Conservation (phyloP, 53 echinoderm and acorn worm genomes). For the Luidia sarsii region DNA sequence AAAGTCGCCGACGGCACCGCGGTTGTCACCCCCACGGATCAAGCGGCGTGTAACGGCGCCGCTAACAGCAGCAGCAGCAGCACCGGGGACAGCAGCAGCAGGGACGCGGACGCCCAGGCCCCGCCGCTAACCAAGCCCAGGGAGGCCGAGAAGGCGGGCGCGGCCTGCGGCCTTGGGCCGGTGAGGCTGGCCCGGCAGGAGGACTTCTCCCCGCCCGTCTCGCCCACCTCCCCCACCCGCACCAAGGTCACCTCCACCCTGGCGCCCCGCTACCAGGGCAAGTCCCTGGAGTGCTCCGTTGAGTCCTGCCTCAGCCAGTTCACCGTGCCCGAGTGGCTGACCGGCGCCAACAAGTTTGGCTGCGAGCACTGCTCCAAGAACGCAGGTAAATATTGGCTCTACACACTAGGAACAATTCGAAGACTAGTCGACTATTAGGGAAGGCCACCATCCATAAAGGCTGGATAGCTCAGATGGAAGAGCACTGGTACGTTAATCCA, state of each 20-base stretch:
- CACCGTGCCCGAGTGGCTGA: conserved; percentile 91
- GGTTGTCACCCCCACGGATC: no score
- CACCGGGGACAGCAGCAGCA: conserved; percentile 44
- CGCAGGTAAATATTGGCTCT: conserved; percentile 68
- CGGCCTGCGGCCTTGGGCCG: conserved; percentile 50
- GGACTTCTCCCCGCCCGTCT: conserved; percentile 63
- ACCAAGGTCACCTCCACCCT: conserved; percentile 75
- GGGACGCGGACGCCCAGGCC: not conserved
- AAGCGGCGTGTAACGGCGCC: conserved; percentile 21
- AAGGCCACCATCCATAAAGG: no score
- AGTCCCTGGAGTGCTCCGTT: conserved; percentile 90
- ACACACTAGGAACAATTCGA: no score
- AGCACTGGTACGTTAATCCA: no score
- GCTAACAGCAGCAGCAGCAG: conserved; percentile 45
- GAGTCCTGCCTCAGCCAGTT: conserved; percentile 97
- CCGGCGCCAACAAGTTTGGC: conserved; percentile 89
- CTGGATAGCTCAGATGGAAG: no score
- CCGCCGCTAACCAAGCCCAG: conserved; percentile 20
- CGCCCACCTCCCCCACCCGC: conserved; percentile 73
- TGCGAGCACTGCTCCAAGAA: conserved; percentile 89
- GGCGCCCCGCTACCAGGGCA: conserved; percentile 82
- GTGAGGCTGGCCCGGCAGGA: conserved; percentile 37
- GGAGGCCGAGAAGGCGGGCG: conserved; percentile 55
- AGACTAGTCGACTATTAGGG: no score
- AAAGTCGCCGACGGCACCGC: not conserved